Evolutionary conservation across 2,113 vertebrate species (phyloP), one percentile per base, ranked within the genome.

Genomic region (Sander lucioperca): DNA sequence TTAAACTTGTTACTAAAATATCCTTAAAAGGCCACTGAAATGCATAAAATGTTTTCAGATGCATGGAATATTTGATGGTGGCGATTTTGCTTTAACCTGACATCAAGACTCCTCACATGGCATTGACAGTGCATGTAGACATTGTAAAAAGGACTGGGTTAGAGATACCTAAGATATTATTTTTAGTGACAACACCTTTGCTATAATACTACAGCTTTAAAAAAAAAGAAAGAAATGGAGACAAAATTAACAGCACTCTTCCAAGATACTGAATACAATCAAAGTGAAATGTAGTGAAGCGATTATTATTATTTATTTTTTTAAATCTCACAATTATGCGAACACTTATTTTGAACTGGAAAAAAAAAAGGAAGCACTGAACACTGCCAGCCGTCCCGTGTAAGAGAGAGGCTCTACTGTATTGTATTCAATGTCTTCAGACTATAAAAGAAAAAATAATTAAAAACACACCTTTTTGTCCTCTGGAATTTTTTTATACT

Each of bases 21-120:
- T 93, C 91, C 83, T 92, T 94, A 96, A 93, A 99, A 99, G 97
- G 97, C 97, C 98, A 98, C 97, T 97, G 97, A 98, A 99, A 99
- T 98, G 96, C 97, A 97, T 95, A 96, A 98, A 97, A 97, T 95
- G 96, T 87, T 82, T 90, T 89, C 75, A 70, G 80, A 91, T 93
- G 92, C 86, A 94, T 96, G 96, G 96, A 95, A 89, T 92, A 89
- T 89, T 89, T 63, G 75, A 94, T 23, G 93, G 93, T 75, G 94
- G 94, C 93, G 88, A 79, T 85, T 39, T 81, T 94, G 93, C 95
- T 94, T 95, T 94, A 87, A 96, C 83, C 85, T 74, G 89, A 89
- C 90, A 80, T 92, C 94, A 95, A 95, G 95, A 96, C 95, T 96
- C 95, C 95, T 96, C 95, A 95, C 95, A 95, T 95, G 96, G 96